Evolutionary conservation across 1,140 invertebrate genomes (phyloP).

Genomic region (Hirudo medicinalis): DNA sequence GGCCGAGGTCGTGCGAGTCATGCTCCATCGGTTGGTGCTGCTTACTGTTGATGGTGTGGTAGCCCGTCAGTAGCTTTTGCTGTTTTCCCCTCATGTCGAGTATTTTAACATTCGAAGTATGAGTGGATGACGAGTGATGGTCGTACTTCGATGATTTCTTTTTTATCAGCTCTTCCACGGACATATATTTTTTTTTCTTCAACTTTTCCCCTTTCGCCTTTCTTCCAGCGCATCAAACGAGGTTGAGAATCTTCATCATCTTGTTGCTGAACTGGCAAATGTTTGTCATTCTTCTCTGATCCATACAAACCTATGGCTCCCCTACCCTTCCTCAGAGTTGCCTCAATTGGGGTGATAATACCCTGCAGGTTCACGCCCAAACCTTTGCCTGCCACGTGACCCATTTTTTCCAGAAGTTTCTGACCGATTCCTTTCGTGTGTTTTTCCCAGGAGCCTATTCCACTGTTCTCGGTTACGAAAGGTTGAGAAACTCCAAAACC

Average conservation of each 20-base stretch:
- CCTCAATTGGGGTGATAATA: slow-evolving; percentile 84
- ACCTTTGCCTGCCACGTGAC: slow-evolving; percentile 88
- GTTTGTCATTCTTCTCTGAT: slow-evolving; percentile 39
- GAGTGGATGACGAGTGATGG: too few relatives aligned
- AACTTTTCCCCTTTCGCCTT: neutral
- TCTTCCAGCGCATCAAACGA: slow-evolving; percentile 50
- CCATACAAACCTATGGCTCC: slow-evolving; percentile 64
- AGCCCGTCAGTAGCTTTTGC: too few relatives aligned
- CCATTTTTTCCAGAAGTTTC: slow-evolving; percentile 81
- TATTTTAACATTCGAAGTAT: too few relatives aligned
- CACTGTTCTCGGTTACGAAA: neutral
- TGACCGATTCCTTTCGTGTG: slow-evolving; percentile 90
- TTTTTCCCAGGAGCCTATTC: slow-evolving; percentile 72
- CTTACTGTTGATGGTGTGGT: too few relatives aligned
- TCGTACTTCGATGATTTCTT: too few relatives aligned
- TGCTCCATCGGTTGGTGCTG: too few relatives aligned
- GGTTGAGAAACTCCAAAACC: too few relatives aligned
- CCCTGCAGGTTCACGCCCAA: slow-evolving; percentile 88
- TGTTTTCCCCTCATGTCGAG: too few relatives aligned
- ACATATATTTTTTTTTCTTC: neutral
- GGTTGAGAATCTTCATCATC: slow-evolving; percentile 48
- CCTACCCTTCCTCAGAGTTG: slow-evolving; percentile 72
- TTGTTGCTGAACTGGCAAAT: slow-evolving; percentile 46
- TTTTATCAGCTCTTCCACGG: neutral
- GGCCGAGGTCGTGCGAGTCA: too few relatives aligned